A percentile compares a stretch with the other conserved stretches of the same genome.
Conservation (phyloP, 1,140 invertebrate genomes). For the Aphelinus atriplicis region DNA sequence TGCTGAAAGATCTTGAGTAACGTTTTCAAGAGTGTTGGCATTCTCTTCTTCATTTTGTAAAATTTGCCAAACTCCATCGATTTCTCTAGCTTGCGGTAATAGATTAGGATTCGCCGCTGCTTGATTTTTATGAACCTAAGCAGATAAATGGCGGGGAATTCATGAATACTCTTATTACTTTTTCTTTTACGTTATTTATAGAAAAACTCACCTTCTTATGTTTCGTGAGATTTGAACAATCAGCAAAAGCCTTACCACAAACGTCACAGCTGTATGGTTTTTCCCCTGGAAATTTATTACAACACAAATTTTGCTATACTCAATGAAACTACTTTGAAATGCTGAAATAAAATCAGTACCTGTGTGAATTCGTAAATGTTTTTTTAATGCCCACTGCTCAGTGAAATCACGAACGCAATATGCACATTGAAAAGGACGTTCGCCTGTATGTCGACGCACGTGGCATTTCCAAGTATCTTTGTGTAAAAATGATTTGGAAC, state of each 20-base stretch:
- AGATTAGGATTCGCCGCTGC: conserved; percentile 41
- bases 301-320: not conserved
- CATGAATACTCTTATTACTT: conserved; percentile 41
- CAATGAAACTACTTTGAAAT: not conserved
- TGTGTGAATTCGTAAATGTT: conserved; percentile 75
- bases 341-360: conserved; percentile 55
- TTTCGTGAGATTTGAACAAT: conserved; percentile 74
- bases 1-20: conserved; percentile 48
- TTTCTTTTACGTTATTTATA: conserved; percentile 55
- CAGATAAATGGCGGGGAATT: not conserved
- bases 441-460: conserved; percentile 71
- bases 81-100: conserved; percentile 20
- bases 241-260: conserved; percentile 80
- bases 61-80: conserved; percentile 56
- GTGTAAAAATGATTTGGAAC: conserved; percentile 73
- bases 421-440: conserved; percentile 72
- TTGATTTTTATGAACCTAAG: conserved; percentile 31
- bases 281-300: conserved; percentile 67
- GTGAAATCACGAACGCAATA: conserved; percentile 72
- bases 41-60: conserved; percentile 50
- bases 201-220: conserved; percentile 68
- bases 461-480: conserved; percentile 74
- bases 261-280: conserved; percentile 80
- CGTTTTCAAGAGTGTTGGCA: conserved; percentile 47
- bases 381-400: conserved; percentile 75